Evolutionary conservation across 2,797 vertebrate species (phyloP), one percentile per base, ranked within the genome.

Genomic region (Crocodylus rhombifer): DNA sequence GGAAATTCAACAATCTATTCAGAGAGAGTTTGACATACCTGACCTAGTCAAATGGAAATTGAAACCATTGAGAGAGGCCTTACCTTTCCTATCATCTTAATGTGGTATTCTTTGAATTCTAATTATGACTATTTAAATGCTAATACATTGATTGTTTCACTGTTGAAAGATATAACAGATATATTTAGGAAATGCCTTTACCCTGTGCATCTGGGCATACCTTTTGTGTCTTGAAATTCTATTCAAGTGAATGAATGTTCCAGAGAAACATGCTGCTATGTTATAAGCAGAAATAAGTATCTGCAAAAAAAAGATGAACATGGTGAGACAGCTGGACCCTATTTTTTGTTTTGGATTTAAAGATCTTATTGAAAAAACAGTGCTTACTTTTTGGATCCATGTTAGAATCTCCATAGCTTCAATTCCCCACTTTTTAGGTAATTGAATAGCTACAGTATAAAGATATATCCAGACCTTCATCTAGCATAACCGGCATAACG

Each of bases 401-500:
- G 12, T n/a, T 65, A 61, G 57, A 87, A 77, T 7, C 79, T 93
- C 23, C 16, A 61, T 80, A 92, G 84, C 82, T 33, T 36, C 64
- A 30, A 17, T 17, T 3, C 25, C 25, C 25, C 21, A 23, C 9
- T 62, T 6, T 23, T 23, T 69, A 36, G 67, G 30, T 12, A 67
- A 33, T 16, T 20, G n/a, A 67, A 20, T 67, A 69, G n/a, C 18
- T 21, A 33, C 21, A 21, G 33, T 69, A 36, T 6, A 13, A 6
- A 69, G 21, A 21, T 36, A 69, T 18, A 33, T 69, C 67, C 33
- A 69, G 67, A 36, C 23, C 33, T 69, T 23, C 30, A 69, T 18
- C 67, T 36, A 18, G 67, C 21, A 13, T 69, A 36, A 69, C 33
- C 51, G 33, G 1, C 4, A 30, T 69, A 65, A 4, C 33, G 58